A percentile compares a stretch with the other conserved stretches of the same genome.
These are phyloP conservation scores for Pangasius djambal DNA, from an alignment of 2,797 vertebrate genomes.

Conservation along the genomic window DNA sequence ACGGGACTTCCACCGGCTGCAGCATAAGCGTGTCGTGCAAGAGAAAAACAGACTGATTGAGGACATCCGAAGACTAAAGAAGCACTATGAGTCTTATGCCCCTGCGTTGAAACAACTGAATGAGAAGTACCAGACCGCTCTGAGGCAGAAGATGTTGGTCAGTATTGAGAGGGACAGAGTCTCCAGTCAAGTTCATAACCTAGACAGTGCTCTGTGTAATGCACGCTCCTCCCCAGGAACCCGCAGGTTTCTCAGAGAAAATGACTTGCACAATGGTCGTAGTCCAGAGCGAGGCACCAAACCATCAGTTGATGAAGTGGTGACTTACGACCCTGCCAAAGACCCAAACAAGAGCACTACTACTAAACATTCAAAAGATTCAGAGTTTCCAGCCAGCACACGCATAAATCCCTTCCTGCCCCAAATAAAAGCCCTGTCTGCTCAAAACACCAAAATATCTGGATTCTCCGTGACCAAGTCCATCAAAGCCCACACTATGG, in stretches of 20 bases:
- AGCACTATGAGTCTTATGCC: constrained; percentile 81
- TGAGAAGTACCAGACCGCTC: constrained; percentile 79
- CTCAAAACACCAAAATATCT: constrained; percentile 40
- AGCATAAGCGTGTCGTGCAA: constrained; percentile 80
- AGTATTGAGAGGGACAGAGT: constrained; percentile 81
- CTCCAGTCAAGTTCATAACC: constrained; percentile 65
- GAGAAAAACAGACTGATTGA: constrained; percentile 83
- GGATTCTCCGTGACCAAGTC: constrained; percentile 56
- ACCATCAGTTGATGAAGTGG: constrained; percentile 11
- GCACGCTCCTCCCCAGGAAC: constrained; percentile 40
- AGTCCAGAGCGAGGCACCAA: constrained; percentile 30
- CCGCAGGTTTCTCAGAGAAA: not conserved
- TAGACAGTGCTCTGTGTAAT: constrained; percentile 61
- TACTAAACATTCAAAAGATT: constrained; percentile 65
- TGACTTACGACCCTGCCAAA: not conserved
- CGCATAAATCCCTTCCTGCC: constrained; percentile 53
- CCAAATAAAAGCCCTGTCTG: constrained; percentile 53
- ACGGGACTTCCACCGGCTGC: constrained; percentile 83
- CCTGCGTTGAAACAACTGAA: constrained; percentile 76
- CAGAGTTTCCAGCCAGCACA: constrained; percentile 60
- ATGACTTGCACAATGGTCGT: constrained; percentile 6
- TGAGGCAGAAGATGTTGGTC: constrained; percentile 81
- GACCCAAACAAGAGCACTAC: constrained; percentile 48
- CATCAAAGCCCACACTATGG: constrained; percentile 61
- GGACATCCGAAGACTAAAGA: constrained; percentile 84